Conservation (phyloP, 2,888 invertebrate genomes). For the Agelastica alni region DNA sequence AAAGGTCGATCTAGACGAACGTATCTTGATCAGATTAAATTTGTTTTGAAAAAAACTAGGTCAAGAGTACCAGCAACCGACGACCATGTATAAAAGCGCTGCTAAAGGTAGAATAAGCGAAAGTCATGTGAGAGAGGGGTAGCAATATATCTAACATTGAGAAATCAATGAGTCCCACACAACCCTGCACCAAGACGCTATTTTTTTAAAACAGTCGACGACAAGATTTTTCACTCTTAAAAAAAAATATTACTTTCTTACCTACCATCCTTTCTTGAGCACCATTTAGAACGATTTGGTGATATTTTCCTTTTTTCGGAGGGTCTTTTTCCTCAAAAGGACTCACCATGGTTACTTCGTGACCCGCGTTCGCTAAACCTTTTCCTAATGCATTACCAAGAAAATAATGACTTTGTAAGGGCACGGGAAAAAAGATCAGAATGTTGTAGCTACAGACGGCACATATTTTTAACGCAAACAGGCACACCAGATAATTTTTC, state of each 20-base stretch:
- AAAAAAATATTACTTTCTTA: slow-evolving; percentile 40
- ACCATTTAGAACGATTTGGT: slow-evolving; percentile 54
- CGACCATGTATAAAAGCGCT: too few species aligned
- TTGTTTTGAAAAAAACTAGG: too few species aligned
- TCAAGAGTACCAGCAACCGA: too few species aligned
- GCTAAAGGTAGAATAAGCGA: too few species aligned
- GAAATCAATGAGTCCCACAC: too few species aligned
- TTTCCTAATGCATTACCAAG: slow-evolving; percentile 39
- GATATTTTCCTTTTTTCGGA: slow-evolving; percentile 24
- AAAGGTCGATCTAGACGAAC: too few species aligned
- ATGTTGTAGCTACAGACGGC: slow-evolving; percentile 29
- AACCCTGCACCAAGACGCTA: background rate
- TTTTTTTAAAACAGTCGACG: background rate
- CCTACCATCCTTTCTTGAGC: slow-evolving; percentile 59
- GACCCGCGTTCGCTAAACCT: slow-evolving; percentile 40
- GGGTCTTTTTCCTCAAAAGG: slow-evolving; percentile 36
- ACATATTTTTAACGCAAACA: too few species aligned
- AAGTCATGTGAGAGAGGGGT: too few species aligned
- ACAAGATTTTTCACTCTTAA: background rate
- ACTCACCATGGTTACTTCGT: slow-evolving; percentile 43
- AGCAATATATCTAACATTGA: too few species aligned
- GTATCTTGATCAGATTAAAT: too few species aligned
- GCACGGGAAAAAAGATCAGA: slow-evolving; percentile 36
- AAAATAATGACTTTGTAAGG: slow-evolving; percentile 38
- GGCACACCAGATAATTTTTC: too few species aligned